Base-by-base conservation (phyloP, 2,113 vertebrate genomes). In the Aegotheles bennettii region DNA sequence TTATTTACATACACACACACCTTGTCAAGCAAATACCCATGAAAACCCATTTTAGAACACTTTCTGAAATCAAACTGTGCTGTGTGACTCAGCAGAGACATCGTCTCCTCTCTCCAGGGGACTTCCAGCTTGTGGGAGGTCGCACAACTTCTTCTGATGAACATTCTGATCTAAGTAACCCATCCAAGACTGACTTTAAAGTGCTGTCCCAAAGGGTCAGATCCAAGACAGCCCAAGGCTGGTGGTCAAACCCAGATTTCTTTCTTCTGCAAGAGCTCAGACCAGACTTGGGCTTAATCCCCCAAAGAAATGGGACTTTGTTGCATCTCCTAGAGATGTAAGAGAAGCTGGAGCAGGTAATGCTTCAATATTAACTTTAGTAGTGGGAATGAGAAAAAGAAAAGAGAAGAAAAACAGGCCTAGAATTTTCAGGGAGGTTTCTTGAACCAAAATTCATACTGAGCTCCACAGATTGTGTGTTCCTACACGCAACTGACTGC, bases 131-230 rank as follows among this genome's bases (percentile, higher is more conserved):
- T 11, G 1, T 1, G 0, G 47, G n/a, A 54, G 47, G 29, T 60
- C 25, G 20, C 11, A 12, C 25, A 23, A 6, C 15, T 16, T 35
- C 70, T 76, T 38, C 54, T 54, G 47, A 31, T 15, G n/a, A 15
- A n/a, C 53, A 21, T 8, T 36, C 11, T 6, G 29, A 17, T 45
- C 71, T n/a, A 14, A 3, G 9, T 7, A 59, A 73, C 25, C 0
- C 1, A 53, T 4, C 18, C 23, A 28, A 42, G 40, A 16, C 13
- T 18, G 42, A 31, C 10, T 78, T 61, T 59, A 5, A 73, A 53
- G 35, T 7, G 40, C 12, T 31, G 16, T 26, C 38, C n/a, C 1
- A 0, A 35, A 53, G 12, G 16, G 1, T 5, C 35, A 68, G 29
- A 68, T 53, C 20, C 45, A 48, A 48, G n/a, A 26, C 17, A n/a